phyloP scores from a whole-genome alignment of 1,140 invertebrate species.

The Pseudobourletiella spinata region DNA sequence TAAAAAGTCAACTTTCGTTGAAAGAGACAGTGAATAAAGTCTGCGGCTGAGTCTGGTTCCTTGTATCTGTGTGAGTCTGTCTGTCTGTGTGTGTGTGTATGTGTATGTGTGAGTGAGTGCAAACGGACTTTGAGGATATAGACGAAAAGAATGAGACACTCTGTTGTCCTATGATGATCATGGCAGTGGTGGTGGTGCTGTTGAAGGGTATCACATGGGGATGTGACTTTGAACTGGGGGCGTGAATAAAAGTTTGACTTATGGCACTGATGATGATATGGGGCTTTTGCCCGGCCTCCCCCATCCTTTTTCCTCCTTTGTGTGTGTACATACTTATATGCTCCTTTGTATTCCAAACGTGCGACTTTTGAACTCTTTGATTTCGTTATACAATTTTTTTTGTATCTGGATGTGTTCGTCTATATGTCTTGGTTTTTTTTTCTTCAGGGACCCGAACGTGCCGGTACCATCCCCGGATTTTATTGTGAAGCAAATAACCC shows the following conservation, averaged over 20 bases:
- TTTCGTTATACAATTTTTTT: neutral
- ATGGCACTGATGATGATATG: slow-evolving; percentile 18
- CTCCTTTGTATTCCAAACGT: neutral
- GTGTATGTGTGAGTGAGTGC: neutral
- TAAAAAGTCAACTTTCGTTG: neutral
- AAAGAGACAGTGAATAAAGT: neutral
- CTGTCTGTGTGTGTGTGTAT: neutral
- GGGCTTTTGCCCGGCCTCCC: neutral
- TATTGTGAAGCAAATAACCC: slow-evolving; percentile 36
- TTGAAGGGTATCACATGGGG: too few species aligned
- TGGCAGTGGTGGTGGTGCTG: too few species aligned
- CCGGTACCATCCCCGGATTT: slow-evolving; percentile 30
- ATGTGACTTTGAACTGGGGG: slow-evolving; percentile 18
- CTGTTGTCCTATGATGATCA: too few species aligned
- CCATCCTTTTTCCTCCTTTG: neutral
- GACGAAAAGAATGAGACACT: neutral
- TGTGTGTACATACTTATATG: neutral
- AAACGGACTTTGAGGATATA: neutral
- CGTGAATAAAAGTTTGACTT: slow-evolving; percentile 32
- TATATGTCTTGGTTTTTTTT: slow-evolving; percentile 17
- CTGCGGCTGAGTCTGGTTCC: neutral
- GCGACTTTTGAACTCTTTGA: neutral
- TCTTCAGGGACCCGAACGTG: slow-evolving; percentile 33
- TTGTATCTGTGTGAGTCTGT: too few species aligned
- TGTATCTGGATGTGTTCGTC: neutral